phyloP scores from a whole-genome alignment of 2,888 invertebrate genomes.

The Callinectes sapidus region DNA sequence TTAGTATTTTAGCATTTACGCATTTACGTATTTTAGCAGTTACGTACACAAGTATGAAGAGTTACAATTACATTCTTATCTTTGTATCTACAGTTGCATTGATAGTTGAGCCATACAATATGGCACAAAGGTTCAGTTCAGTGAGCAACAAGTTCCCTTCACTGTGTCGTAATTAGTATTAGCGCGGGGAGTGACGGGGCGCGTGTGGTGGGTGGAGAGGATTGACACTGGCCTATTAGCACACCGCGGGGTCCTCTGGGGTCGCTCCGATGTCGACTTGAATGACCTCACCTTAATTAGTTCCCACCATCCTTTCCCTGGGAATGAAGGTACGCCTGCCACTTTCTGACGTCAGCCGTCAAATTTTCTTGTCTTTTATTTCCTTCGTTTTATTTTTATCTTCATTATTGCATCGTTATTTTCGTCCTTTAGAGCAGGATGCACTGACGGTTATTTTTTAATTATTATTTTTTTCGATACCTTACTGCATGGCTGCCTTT shows the following conservation, averaged over 20 bases:
- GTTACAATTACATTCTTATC: no score
- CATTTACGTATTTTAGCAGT: no score
- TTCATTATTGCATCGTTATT: neutral
- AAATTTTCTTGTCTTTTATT: neutral
- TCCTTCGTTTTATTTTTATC: neutral
- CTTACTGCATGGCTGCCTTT: neutral
- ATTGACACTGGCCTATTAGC: conserved; percentile 11
- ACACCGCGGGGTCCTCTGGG: neutral
- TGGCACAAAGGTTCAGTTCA: neutral
- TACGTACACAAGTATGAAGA: no score
- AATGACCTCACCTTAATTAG: neutral
- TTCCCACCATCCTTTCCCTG: neutral
- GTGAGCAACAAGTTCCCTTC: neutral
- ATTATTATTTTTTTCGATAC: no score
- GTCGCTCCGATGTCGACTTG: neutral
- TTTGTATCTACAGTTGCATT: no score
- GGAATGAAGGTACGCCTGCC: neutral
- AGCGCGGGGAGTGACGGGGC: neutral
- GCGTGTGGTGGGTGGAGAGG: neutral
- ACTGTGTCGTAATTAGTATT: neutral
- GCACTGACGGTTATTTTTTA: neutral
- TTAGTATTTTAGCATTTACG: no score
- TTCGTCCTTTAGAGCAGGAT: no score
- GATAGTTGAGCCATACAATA: no score
- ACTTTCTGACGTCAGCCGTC: neutral